Percentiles rank a stretch among this genome's conserved stretches.
Evolutionary conservation across 2,888 invertebrate species (phyloP).

Genomic region (Galerucella pusilla): DNA sequence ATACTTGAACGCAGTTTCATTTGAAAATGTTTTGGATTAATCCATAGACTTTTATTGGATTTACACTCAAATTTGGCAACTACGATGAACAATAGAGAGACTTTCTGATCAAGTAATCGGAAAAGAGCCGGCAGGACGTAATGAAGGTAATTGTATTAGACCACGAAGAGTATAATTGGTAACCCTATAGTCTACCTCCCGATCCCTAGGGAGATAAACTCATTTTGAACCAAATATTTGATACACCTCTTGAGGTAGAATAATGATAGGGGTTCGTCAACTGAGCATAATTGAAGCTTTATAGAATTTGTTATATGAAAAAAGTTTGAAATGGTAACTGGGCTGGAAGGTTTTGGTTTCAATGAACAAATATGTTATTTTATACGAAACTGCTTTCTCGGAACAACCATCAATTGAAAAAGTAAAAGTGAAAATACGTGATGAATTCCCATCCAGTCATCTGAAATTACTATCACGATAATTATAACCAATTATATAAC

Average conservation of each 20-base stretch:
- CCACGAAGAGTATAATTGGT: slow-evolving; percentile 57
- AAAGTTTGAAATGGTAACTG: neutral
- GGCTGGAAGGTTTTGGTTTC: neutral
- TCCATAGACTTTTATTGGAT: neutral
- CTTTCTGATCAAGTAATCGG: slow-evolving; percentile 44
- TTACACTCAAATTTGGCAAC: slow-evolving; percentile 16
- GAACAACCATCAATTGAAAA: no score
- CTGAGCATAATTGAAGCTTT: neutral
- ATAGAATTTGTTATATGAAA: neutral
- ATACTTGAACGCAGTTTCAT: neutral
- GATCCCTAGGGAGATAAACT: slow-evolving; percentile 41
- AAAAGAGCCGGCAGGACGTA: slow-evolving; percentile 50
- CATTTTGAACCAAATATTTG: slow-evolving; percentile 52
- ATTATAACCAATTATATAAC: no score
- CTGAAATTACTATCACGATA: no score
- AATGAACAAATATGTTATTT: neutral
- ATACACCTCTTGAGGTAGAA: slow-evolving; percentile 33
- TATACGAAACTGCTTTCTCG: no score
- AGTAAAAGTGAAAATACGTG: no score
- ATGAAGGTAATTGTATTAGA: slow-evolving; percentile 57
- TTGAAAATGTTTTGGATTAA: no score
- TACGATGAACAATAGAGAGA: slow-evolving; percentile 9
- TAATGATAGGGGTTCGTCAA: slow-evolving; percentile 14
- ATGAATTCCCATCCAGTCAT: no score
- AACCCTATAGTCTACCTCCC: slow-evolving; percentile 52